Evolutionary conservation across 2,113 vertebrate genomes (phyloP), one percentile per base, ranked within the genome.

Genomic region (Equus quagga): DNA sequence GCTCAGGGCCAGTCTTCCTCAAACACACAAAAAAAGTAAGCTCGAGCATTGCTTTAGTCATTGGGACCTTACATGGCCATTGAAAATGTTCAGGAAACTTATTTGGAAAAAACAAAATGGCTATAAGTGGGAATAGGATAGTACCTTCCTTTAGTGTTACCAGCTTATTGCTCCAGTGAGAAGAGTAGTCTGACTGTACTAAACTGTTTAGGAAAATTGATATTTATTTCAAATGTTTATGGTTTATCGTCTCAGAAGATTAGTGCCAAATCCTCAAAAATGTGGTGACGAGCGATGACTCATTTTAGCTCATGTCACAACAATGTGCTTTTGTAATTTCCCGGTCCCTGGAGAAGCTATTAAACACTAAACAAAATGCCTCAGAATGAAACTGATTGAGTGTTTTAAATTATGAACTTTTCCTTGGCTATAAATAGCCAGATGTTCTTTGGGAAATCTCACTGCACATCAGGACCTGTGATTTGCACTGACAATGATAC

Each of bases 271-370:
- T 98, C 98, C 97, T 96, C 91, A 96, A 97, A 98, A 98, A 98
- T 95, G 79, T 96, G 84, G 97, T 98, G 98, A 98, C 0, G 33
- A 98, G 94, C 92, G 54, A 97, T 98, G 98, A 98, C 96, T 98
- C 60, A 1, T 98, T 98, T 98, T 98, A 98, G 98, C 97, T 98
- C 97, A 97, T 96, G 95, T 98, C 97, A 98, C 97, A 99, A 98
- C 98, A 99, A 98, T 98, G 97, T 94, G 56, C 98, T 98, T 98
- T 97, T 98, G 98, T 98, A 98, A 98, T 98, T 98, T 99, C 97
- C 97, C 92, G 75, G 70, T 99, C 99, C 98, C 98, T 98, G 44
- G 98, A 98, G 99, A 98, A 97, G 86, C 98, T 99, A 99, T 99
- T 99, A 98, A 99, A 98, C 88, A 96, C 98, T 98, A 98, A 99